Base-by-base conservation (phyloP, 2,113 vertebrate species). In the Oenanthe oenanthe region DNA sequence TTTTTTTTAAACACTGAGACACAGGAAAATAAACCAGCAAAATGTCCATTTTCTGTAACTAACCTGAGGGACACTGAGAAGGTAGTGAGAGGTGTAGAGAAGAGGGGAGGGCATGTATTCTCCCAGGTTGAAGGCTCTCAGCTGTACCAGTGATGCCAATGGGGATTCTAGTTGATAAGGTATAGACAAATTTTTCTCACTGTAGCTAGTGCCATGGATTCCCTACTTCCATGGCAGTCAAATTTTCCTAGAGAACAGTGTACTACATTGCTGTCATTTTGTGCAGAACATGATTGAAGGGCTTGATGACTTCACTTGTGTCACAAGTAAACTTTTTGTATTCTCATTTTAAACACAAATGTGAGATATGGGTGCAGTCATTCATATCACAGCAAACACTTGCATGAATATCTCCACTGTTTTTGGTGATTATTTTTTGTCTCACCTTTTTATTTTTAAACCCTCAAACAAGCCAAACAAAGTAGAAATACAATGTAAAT, bases 381-480 rank as follows among this genome's bases (percentile, higher is more conserved):
- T 36, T 74, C 4, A 1, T 51, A 50, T 67, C 32, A 15, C 66
- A 50, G 42, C 58, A 75, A 62, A 87, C 17, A 17, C 40, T 34
- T 45, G 2, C 18, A 4, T 45, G 19, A 72, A 4, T 80, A 22
- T 58, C 47, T 70, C 47, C 29, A 29, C 50, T 34, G 9, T 50
- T 85, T 86, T 66, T 66, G 42, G 13, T 43, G 10, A 72, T 22
- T 25, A 24, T 83, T 76, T 88, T 16, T 72, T 71, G 8, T 77
- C 57, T 88, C 68, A 36, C 22, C 22, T 66, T 36, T 90, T 81
- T 28, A 17, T 81, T 94, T 92, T 91, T 76, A 61, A 75, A 56
- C 32, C 38, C 20, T 63, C 29, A 60, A 26, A 36, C 29, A 38
- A 75, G 56, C 42, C 26, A 53, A 71, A 71, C 28, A n/a, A 77